Conservation (phyloP, 2,888 invertebrate genomes). For the Iphiclides podalirius region DNA sequence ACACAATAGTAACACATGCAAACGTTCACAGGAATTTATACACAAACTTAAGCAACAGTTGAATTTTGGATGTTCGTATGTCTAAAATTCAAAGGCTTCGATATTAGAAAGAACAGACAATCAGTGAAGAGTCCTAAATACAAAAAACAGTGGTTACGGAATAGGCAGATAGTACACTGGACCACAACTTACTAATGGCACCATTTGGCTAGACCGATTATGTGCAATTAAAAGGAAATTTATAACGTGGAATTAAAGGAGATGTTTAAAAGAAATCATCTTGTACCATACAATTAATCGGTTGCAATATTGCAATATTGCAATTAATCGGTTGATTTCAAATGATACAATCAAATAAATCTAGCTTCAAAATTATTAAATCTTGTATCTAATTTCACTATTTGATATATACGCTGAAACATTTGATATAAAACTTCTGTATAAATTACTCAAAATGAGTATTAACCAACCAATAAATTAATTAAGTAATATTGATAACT, state of each 20-base stretch:
- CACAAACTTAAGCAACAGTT: conserved; percentile 30
- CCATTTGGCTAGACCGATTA: conserved; percentile 7
- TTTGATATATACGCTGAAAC: conserved; percentile 9
- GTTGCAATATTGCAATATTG: too few relatives aligned
- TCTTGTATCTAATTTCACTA: conserved; percentile 6
- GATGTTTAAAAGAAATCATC: too few relatives aligned
- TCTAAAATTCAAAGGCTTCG: conserved; percentile 19
- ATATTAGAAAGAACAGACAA: conserved; percentile 46
- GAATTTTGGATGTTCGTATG: conserved; percentile 27
- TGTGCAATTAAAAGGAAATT: too few relatives aligned
- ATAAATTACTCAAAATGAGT: too few relatives aligned
- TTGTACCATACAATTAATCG: too few relatives aligned
- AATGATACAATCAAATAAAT: conserved; percentile 1
- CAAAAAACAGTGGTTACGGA: conserved; percentile 57
- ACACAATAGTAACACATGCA: conserved; percentile 70
- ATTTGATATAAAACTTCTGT: too few relatives aligned
- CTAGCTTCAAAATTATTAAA: conserved; percentile 5
- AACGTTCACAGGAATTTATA: conserved; percentile 37
- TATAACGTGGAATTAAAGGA: too few relatives aligned
- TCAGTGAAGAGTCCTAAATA: conserved; percentile 54
- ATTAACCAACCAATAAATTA: conserved; percentile 4
- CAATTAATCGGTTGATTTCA: conserved; percentile 8
- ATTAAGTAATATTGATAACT: too few relatives aligned
- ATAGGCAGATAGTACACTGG: conserved; percentile 29
- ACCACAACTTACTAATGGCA: conserved; percentile 25